Evolutionary conservation across 2,888 invertebrate species (phyloP), one percentile per base, ranked within the genome.

Genomic region (Oscheius sp.): DNA sequence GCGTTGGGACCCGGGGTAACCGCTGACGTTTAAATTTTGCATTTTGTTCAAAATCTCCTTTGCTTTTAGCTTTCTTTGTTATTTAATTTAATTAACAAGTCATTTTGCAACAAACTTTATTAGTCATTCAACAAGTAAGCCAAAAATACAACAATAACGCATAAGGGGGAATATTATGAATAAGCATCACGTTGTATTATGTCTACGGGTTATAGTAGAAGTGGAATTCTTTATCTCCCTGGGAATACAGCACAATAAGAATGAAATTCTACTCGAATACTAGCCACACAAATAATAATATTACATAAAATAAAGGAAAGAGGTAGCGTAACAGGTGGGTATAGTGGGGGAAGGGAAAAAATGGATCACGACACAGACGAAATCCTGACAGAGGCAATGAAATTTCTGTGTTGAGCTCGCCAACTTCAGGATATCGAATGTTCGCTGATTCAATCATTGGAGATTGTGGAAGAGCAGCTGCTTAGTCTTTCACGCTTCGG

Each of bases 401-500:
- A 43, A 35, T 35, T 35, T 35, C 9, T 35, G 35, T 35, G 18
- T 61, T 61, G 61, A 61, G 61, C 61, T 41, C 21, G 61, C 61
- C 61, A 43, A 21, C 35, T 52, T 68, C 68, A 41, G 55, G 68
- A 68, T 68, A 52, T 52, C 68, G 52, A 52, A 21, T 16, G 68
- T 27, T 52, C 41, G 55, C 52, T 53, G 27, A 25, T 64, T 25
- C 13, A 25, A 29, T 25, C 7, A 55, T 61, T 25, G 21, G 45
- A 61, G 61, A 61, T 16, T 43, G 61, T 45, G 35, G 61, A 61
- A 41, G 61, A 61, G 61, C 61, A 61, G 45, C 61, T 41, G 25
- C 61, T 61, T 41, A 61, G 35, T 61, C 61, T 61, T 61, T 61
- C 61, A 18, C 61, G 61, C 61, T 61, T 61, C 41, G 61, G 45